Evolutionary conservation across 1,140 invertebrate species (phyloP), one percentile per base, ranked within the genome.

Genomic region (Drosophila pachea): DNA sequence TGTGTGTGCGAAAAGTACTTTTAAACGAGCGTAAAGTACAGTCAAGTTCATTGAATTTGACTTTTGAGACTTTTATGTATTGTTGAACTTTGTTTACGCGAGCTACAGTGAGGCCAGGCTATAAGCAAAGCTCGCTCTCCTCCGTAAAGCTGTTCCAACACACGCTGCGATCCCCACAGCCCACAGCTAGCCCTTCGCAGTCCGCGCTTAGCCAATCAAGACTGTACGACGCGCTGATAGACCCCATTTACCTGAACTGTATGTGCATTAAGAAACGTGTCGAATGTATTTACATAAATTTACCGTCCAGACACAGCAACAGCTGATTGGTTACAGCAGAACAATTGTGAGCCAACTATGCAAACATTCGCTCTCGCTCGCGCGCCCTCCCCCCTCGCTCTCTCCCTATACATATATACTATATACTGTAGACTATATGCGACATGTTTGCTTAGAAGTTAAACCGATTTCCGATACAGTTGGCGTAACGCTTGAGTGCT

Each of bases 401-500:
- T 22, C 6, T 9, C 35, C 8, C 35, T 4, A 36, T 36, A 7
- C 9, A 12, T 33, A 56, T 16, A 33, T 16, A 36, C 9, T 54
- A 11, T 45, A 11, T 22, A 64, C 1, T 54, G 7, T 45, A 11
- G 11, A 64, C 1, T 35, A 68, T 55, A 58, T 42, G 52, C 38
- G 38, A 40, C 32, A 62, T 16, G 32, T 45, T 62, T 38, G 40
- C 48, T 67, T 61, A 60, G 66, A 55, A 71, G 55, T 49, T 69
- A 76, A 78, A 55, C 43, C 73, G 76, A 84, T 76, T 86, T 86
- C 66, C 70, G 76, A 84, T 86, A 63, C 69, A 81, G 68, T 74
- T 79, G 40, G 49, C 67, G 56, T 78, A 59, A 60, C 73, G 81
- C 73, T 55, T 73, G 59, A 74, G 33, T 76, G 74, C 63, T 14